Base-by-base conservation (phyloP, 2,113 vertebrate genomes). In the Ancistrus triradiatus region DNA sequence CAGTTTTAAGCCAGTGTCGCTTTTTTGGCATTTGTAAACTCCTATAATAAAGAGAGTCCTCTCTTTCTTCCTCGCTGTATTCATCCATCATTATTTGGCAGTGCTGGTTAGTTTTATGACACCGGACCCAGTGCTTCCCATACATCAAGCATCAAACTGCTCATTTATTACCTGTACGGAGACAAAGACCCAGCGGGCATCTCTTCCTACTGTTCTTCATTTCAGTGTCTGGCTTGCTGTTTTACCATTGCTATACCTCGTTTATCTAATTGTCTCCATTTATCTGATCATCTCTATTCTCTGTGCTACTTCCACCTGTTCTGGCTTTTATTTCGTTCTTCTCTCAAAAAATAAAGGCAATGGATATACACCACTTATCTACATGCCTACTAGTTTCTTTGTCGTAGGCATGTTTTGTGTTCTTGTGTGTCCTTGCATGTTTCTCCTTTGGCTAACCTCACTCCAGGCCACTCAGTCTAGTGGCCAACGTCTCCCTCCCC, bases 391-490 rank as follows among this genome's bases (percentile, higher is more conserved):
- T 2, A 6, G 38, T 22, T 48, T 7, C 15, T 31, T 62, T 62
- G 31, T 38, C 27, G 60, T 8, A 6, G 9, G 18, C 14, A 6
- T 33, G 43, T 19, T 31, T 24, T 19, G 18, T 31, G 61, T 38
- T 14, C 22, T 31, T 48, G 51, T 35, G 38, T 47, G 40, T 47
- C 51, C 24, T 37, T 65, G 48, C 28, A 22, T 50, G 59, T 38
- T 25, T 65, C 40, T 65, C 63, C 48, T 51, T 65, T 64, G 62
- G 62, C 62, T 64, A 64, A 64, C 62, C 62, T 64, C 50, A 55
- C 50, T 64, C 62, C 62, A 64, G 62, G 62, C 62, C 62, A 64
- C 62, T 64, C 28, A 7, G 40, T n/a, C 51, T 28, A 44, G 24
- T 48, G 42, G 49, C 60, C 48, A 63, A 28, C 3, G 19, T 37